Conservation (phyloP, 2,888 invertebrate genomes). For the Dione juno region DNA sequence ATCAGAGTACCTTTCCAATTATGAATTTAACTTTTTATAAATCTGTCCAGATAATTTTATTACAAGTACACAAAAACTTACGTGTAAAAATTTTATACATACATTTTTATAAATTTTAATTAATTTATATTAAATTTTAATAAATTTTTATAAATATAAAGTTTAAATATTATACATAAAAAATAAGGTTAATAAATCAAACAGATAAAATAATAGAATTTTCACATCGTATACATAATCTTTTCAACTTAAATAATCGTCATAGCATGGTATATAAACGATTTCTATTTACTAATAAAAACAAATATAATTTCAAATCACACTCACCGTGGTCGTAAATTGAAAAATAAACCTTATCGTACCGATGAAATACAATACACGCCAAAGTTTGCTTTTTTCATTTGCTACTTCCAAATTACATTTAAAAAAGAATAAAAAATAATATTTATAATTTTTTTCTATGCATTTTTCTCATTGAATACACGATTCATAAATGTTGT, state of each 20-base stretch:
- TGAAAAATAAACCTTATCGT: constrained; percentile 63
- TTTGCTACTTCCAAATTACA: constrained; percentile 15
- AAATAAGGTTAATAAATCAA: background rate
- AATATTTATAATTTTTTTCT: background rate
- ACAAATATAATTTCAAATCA: constrained; percentile 49
- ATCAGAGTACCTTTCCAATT: no score
- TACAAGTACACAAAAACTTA: no score
- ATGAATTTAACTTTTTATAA: no score
- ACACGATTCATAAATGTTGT: background rate
- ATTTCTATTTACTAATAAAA: constrained; percentile 29
- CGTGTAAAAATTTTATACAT: no score
- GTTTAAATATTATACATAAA: no score
- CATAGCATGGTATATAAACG: background rate
- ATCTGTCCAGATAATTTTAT: no score
- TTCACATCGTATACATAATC: background rate
- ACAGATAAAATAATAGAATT: background rate
- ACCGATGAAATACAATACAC: constrained; percentile 41
- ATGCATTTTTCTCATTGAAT: background rate
- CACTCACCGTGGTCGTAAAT: constrained; percentile 69
- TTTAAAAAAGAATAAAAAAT: constrained; percentile 6
- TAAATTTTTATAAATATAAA: no score
- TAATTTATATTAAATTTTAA: no score
- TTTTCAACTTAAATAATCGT: background rate
- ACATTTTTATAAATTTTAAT: no score
- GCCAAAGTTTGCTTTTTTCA: constrained; percentile 22